Conservation (phyloP, 1,140 invertebrate species). For the Plodia interpunctella region DNA sequence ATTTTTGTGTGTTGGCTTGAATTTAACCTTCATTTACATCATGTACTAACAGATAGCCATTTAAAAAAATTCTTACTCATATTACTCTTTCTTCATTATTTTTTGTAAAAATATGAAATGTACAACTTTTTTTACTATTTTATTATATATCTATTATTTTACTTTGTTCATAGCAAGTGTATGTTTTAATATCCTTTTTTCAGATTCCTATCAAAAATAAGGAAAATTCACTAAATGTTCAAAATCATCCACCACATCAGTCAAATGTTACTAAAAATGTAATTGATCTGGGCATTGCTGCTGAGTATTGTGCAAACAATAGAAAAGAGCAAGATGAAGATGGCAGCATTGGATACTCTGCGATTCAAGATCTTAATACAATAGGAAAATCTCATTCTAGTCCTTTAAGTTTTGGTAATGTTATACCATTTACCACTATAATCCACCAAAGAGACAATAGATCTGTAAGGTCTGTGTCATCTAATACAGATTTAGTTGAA, state of each 20-base stretch:
- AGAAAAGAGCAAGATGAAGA: slow-evolving; percentile 15
- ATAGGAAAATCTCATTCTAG: slow-evolving; percentile 13
- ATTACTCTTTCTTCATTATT: no score
- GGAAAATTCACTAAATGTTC: slow-evolving; percentile 29
- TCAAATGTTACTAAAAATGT: neutral
- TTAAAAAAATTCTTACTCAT: no score
- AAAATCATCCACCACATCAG: neutral
- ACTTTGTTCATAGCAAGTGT: no score
- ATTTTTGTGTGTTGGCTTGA: neutral
- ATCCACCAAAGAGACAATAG: slow-evolving; percentile 15
- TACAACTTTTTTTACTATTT: no score
- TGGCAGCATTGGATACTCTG: slow-evolving; percentile 32
- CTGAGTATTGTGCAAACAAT: slow-evolving; percentile 7
- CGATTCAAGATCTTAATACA: slow-evolving; percentile 35
- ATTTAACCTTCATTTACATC: no score
- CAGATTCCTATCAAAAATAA: slow-evolving; percentile 20
- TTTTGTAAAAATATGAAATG: no score
- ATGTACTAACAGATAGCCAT: no score
- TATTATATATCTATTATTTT: no score
- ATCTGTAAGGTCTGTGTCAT: slow-evolving; percentile 26
- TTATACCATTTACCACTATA: neutral
- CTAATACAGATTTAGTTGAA: slow-evolving; percentile 22
- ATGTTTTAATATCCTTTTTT: slow-evolving; percentile 15
- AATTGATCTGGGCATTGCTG: neutral
- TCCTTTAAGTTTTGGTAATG: slow-evolving; percentile 6